Conservation (phyloP, 2,113 vertebrate genomes). For the Cephalopterus ornatus region DNA sequence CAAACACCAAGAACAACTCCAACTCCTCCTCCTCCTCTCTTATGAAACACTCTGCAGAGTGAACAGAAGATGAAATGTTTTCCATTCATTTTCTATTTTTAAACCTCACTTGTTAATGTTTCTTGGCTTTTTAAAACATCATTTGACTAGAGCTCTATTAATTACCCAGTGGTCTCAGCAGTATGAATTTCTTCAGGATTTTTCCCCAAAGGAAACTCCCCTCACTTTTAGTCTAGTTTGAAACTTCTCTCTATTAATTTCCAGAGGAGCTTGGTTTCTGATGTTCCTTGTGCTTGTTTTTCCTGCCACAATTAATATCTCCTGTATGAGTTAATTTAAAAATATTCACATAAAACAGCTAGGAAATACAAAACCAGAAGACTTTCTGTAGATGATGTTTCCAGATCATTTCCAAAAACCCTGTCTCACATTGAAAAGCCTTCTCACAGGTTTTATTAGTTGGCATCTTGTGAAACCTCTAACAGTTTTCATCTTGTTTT, state of each 20-base stretch:
- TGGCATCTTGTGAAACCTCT: neutral
- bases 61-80: conserved; percentile 14
- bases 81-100: conserved; percentile 47
- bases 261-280: neutral
- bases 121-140: conserved; percentile 30
- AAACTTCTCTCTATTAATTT: neutral
- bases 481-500: neutral
- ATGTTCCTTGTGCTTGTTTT: neutral
- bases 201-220: neutral
- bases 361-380: neutral
- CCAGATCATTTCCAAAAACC: neutral
- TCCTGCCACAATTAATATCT: neutral
- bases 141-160: conserved; percentile 22
- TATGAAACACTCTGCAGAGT: conserved; percentile 25
- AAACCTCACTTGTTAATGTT: conserved; percentile 24
- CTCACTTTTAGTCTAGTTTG: conserved; percentile 26
- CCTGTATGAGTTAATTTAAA: neutral
- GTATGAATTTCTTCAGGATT: conserved; percentile 9
- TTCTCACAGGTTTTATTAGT: neutral
- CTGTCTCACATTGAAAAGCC: neutral
- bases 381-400: neutral
- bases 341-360: neutral
- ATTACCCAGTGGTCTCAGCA: conserved; percentile 4
- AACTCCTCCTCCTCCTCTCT: conserved; percentile 17
- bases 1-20: neutral